Evolutionary conservation across 2,113 vertebrate species (phyloP), one percentile per base, ranked within the genome.

Genomic region (Cairina moschata): DNA sequence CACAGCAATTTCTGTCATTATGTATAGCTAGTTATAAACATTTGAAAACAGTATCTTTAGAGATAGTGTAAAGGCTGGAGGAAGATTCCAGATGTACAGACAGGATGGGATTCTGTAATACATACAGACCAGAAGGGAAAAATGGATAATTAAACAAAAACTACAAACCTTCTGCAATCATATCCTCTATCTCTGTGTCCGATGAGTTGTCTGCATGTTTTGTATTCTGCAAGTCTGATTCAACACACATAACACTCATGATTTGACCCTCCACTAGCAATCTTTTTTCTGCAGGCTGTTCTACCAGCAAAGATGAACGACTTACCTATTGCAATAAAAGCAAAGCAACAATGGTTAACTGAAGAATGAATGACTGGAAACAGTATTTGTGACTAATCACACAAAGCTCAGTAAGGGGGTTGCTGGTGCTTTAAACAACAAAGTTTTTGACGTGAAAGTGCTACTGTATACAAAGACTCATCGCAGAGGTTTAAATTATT

Each of bases 171-270:
- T 99, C 98, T 73, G 98, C 96, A 77, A 98, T 98, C 79, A 97
- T 98, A 77, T 99, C 98, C 67, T 99, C 99, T 96, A 98, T 98
- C 83, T 99, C 99, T 4, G 98, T 99, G 96, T 99, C 99, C 5
- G 98, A 98, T 32, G 99, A 99, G 83, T 99, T 98, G 75, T 99
- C 99, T 26, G 98, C 98, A 55, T 98, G 98, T 86, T 99, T 99
- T 67, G 98, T 93, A 55, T 98, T 98, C 86, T 98, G 98, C 92
- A 98, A 94, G 56, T 98, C 98, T 66, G 97, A 98, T 93, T 98
- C 98, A 60, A 98, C 98, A 94, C 98, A 98, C 68, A 98, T 97
- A 69, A 98, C 97, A 54, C 97, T 98, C 60, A 97, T 96, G 83
- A 98, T 98, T 91, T 98, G 98, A 94, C 97, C 98, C 92, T 99